Conservation (phyloP, 2,797 vertebrate species). For the Cossypha polioptera region DNA sequence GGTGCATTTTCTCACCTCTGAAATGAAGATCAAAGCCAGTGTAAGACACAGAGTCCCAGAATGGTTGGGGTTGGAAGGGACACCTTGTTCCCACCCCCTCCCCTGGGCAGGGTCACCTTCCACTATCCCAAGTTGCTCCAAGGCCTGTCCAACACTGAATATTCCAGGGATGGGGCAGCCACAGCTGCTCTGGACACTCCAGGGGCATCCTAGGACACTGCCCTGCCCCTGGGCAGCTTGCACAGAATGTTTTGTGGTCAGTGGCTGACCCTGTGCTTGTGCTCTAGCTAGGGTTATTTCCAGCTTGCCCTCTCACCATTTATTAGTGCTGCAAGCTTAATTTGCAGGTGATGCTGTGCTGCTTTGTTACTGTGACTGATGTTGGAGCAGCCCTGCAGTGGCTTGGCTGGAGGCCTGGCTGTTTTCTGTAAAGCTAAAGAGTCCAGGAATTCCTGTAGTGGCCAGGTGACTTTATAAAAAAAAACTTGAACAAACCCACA, state of each 20-base stretch:
- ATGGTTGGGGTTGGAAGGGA: not conserved
- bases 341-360: not conserved
- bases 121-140: not conserved
- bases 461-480: not conserved
- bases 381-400: not conserved
- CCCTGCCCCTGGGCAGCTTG: not conserved
- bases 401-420: not conserved
- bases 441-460: not conserved
- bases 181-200: not conserved
- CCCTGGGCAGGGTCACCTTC: not conserved
- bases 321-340: not conserved
- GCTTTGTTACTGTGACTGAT: not conserved
- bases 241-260: not conserved
- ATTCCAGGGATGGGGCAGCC: not conserved
- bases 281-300: not conserved
- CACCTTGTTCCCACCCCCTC: not conserved
- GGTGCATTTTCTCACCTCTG: rapidly evolving
- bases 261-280: not conserved
- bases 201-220: not conserved
- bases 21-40: not conserved
- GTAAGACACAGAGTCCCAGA: not conserved
- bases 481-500: not conserved
- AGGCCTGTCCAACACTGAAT: rapidly evolving
- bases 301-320: not conserved
- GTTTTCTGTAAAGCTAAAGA: not conserved